Percentiles rank a stretch among this genome's conserved stretches.
phyloP scores from a whole-genome alignment of 1,140 invertebrate species.

The Brachionus koreanus region DNA sequence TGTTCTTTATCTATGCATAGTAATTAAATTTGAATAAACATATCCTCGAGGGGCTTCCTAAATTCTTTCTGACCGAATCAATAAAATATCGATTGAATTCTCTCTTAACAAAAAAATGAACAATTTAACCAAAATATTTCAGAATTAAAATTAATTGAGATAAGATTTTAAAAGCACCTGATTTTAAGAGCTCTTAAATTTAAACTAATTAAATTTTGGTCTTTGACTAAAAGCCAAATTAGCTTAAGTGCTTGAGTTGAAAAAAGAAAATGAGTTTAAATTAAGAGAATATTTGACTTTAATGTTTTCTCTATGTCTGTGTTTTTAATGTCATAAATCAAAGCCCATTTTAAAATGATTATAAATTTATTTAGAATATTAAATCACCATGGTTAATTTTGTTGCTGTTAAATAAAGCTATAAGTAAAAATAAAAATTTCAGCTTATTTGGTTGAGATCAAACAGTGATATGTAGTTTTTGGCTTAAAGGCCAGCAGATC shows the following conservation, averaged over 20 bases:
- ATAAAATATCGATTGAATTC: neutral
- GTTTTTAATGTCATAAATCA: neutral
- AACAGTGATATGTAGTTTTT: neutral
- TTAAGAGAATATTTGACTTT: too few relatives aligned
- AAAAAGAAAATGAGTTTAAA: neutral
- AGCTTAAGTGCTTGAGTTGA: neutral
- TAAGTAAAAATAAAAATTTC: too few relatives aligned
- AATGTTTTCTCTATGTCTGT: neutral
- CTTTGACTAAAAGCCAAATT: neutral
- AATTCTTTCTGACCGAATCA: neutral
- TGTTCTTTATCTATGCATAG: neutral
- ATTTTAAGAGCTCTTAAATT: neutral
- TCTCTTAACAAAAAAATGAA: neutral
- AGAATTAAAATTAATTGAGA: neutral
- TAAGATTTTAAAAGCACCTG: neutral
- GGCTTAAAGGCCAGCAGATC: neutral
- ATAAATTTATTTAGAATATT: neutral
- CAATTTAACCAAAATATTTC: neutral
- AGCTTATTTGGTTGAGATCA: neutral
- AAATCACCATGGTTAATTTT: too few relatives aligned
- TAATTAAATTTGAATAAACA: neutral
- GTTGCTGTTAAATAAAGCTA: too few relatives aligned
- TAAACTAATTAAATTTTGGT: neutral
- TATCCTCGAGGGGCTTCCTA: conserved; percentile 19
- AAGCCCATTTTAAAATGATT: neutral